Conservation (phyloP, 2,888 invertebrate species). For the Chaitophorus viminalis region DNA sequence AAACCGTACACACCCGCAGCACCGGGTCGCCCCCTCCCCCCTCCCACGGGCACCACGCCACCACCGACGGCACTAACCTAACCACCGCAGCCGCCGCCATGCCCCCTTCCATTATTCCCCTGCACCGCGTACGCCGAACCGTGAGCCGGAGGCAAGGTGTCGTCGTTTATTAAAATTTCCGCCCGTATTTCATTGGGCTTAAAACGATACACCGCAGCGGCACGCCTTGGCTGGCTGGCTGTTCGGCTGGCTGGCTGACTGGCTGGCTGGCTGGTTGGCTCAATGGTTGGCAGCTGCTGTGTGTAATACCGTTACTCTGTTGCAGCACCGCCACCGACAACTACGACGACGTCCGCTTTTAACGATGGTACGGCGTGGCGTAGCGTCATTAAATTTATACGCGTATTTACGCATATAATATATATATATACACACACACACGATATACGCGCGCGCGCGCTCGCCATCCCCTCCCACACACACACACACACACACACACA, state of each 20-base stretch:
- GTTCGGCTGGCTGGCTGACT: not conserved
- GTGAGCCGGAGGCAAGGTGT: conserved; percentile 20
- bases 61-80: too few relatives aligned
- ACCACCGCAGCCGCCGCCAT: too few relatives aligned
- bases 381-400: conserved; percentile 38
- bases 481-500: not conserved
- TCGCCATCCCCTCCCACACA: not conserved
- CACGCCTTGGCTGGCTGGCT: conserved; percentile 61
- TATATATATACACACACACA: not conserved
- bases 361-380: conserved; percentile 38
- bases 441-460: not conserved
- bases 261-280: not conserved
- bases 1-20: conserved; percentile 14
- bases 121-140: not conserved
- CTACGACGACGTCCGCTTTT: conserved; percentile 65
- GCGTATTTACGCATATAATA: not conserved
- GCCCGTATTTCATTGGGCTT: conserved; percentile 48
- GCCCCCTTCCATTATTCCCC: too few relatives aligned
- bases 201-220: conserved; percentile 65
- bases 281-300: not conserved
- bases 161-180: conserved; percentile 60
- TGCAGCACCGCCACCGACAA: conserved; percentile 67
- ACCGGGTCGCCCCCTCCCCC: not conserved
- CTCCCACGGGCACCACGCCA: too few relatives aligned
- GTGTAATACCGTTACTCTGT: conserved; percentile 47